Evolutionary conservation across 2,113 vertebrate species (phyloP), one percentile per base, ranked within the genome.

Genomic region (Syngnathoides biaculeatus): DNA sequence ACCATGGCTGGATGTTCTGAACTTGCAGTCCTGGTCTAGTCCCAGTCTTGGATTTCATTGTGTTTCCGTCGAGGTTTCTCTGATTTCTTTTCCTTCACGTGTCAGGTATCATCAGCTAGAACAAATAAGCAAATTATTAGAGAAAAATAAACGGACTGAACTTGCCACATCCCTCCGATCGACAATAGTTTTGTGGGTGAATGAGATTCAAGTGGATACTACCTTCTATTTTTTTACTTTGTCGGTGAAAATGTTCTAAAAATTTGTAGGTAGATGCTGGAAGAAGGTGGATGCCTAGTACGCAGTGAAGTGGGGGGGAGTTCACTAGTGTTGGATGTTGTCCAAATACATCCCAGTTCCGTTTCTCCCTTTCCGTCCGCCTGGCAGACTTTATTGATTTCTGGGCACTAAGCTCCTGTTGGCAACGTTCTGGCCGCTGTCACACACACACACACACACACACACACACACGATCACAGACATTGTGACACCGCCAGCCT

Each of bases 361-460:
- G 22, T 47, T 13, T 68, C 52, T 27, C 26, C 40, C 40, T 68
- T 66, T 63, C 68, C 67, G 56, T 65, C 68, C 22, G 52, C 68
- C 81, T 83, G 79, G 77, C 79, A 83, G 77, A 74, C 76, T 74
- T 75, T 69, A 47, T 67, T 83, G 85, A 85, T 85, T 88, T 87
- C 79, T 87, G 80, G 84, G 75, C 85, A 77, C 77, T 86, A 78
- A 83, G 83, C 85, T 82, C 67, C 79, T 82, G 70, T 85, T 89
- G 86, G 85, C 85, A 88, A 79, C 67, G 35, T 81, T 74, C 75
- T 79, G 64, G 72, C 80, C 77, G 79, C 81, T 12, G 35, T 80
- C 43, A 55, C 68, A 58, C 67, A 69, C 73, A 76, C 71, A 72
- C 67, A 68, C 30, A 67, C 72, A 26, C 69, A 58, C 26, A 65